phyloP scores from a whole-genome alignment of 1,140 invertebrate species.

The Laodelphax striatellus region DNA sequence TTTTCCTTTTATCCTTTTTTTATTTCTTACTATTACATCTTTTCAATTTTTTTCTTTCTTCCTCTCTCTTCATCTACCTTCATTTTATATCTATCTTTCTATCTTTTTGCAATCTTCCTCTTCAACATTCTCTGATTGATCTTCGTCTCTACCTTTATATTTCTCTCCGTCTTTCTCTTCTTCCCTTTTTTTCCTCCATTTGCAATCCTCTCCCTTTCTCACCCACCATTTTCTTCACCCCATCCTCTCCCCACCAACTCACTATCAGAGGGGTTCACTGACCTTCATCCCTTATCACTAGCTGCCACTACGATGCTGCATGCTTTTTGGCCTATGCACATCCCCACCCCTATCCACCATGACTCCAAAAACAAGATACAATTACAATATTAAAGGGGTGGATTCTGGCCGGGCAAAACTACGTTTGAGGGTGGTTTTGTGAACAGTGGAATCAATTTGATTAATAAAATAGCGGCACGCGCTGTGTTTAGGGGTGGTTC shows the following conservation, averaged over 20 bases:
- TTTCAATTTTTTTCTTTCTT: not conserved
- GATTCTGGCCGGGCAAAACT: no score
- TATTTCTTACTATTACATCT: not conserved
- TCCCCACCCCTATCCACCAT: not conserved
- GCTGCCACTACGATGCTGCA: no score
- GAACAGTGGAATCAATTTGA: no score
- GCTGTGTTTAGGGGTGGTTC: no score
- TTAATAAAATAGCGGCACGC: no score
- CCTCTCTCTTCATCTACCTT: no score
- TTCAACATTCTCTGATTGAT: not conserved
- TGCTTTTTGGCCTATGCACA: no score
- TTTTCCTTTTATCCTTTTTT: not conserved
- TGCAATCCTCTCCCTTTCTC: not conserved
- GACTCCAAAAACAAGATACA: not conserved
- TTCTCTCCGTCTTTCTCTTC: not conserved
- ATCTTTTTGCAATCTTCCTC: not conserved
- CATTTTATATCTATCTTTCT: not conserved
- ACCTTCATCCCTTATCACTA: no score
- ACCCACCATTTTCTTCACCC: not conserved
- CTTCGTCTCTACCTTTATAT: not conserved
- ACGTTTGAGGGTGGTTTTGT: no score
- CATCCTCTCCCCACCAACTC: not conserved
- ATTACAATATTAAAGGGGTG: no score
- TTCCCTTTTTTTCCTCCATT: not conserved
- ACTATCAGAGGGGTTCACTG: not conserved